Evolutionary conservation across 2,113 vertebrate genomes (phyloP), one percentile per base, ranked within the genome.

Genomic region (Echinops telfairi): DNA sequence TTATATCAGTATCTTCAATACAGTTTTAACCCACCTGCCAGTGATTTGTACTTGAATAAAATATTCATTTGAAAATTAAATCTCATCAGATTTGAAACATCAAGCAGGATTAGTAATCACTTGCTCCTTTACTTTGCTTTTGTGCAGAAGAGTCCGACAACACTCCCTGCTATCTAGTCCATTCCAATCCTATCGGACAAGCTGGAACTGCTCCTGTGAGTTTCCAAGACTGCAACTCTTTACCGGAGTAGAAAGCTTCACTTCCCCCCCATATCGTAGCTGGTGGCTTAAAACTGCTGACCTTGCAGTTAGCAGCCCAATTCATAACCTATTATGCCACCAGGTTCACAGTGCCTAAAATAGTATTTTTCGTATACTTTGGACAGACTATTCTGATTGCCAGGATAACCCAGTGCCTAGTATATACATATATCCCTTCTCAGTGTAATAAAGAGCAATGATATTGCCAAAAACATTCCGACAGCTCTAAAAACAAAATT

Each of bases 401-500:
- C 47, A 53, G 94, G 60, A 89, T 73, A 93, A 78, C 20, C 36
- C 57, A 60, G 58, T 79, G 27, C 88, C 58, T 88, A 87, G 7
- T 91, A n/a, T 60, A 70, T 40, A 17, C 33, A 91, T 58, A 58
- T 40, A 17, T 60, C 27, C 78, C 7, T 89, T 91, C 77, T 75
- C 66, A 82, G 15, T 91, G 84, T 79, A 83, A 90, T 78, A 1
- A 83, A 38, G 29, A 43, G 75, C 94, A 93, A 71, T 0, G 70
- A 47, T 6, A 20, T 70, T 77, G 75, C 83, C 38, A 38, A 17
- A 90, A 88, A 70, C 82, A 90, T 76, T 3, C 57, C 57, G 79
- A 66, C 2, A 83, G 33, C 92, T 31, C 36, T 88, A 80, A 96
- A 89, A 88, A 91, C 47, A 89, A 95, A 62, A 87, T 90, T 73